These are phyloP conservation scores for Bursaphelenchus okinawaensis DNA, from an alignment of 2,888 invertebrate species.

Conservation along the genomic window DNA sequence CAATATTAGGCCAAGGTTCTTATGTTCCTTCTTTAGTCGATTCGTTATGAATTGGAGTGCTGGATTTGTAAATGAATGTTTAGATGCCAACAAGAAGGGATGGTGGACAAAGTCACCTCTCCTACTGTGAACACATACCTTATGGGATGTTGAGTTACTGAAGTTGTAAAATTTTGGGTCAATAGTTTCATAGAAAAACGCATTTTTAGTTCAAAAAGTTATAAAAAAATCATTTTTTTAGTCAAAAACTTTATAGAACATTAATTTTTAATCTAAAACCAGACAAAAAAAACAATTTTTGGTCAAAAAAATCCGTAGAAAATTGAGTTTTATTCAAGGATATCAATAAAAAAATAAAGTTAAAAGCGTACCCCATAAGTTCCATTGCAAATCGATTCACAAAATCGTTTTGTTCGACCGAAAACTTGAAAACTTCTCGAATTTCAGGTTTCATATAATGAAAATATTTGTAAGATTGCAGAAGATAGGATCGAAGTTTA, in stretches of 20 bases:
- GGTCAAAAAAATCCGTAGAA: too few species aligned
- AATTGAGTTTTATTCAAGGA: too few species aligned
- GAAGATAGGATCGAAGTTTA: constrained; percentile 13
- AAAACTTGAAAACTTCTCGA: constrained; percentile 18
- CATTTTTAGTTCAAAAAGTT: too few species aligned
- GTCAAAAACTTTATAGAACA: too few species aligned
- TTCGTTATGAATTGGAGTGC: constrained; percentile 11
- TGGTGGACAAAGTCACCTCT: constrained; percentile 18
- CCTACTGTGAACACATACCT: constrained; percentile 21
- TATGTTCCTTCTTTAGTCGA: not conserved
- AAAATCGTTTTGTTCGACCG: not conserved
- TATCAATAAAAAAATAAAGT: too few species aligned
- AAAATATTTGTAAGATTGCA: constrained; percentile 25
- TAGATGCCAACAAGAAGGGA: constrained; percentile 12
- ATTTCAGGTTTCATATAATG: constrained; percentile 14
- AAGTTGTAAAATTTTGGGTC: constrained; percentile 10
- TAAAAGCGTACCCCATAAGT: constrained; percentile 19
- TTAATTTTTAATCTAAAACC: too few species aligned
- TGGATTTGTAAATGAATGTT: constrained; percentile 8
- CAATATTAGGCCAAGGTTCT: constrained; percentile 12
- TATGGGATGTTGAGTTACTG: constrained; percentile 15
- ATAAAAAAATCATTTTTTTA: too few species aligned
- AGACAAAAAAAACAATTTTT: too few species aligned
- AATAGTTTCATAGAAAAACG: too few species aligned
- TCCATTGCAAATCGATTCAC: constrained; percentile 14